Base-by-base conservation (phyloP, 2,797 vertebrate species). In the Pteronotus mesoamericanus region DNA sequence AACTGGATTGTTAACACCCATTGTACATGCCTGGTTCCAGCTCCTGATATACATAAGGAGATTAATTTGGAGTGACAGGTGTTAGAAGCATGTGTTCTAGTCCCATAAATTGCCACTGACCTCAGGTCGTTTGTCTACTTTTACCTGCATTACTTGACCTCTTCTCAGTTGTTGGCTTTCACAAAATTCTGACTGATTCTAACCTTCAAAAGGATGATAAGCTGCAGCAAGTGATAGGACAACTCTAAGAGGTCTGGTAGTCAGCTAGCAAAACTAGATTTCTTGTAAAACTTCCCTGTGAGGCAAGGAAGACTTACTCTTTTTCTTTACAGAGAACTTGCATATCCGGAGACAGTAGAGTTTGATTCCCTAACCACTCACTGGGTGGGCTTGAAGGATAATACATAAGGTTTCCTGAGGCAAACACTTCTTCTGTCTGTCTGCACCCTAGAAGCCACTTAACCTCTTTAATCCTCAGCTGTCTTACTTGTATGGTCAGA, bases 161-260 rank as follows among this genome's bases (percentile, higher is more conserved):
- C 72, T 59, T 82, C 78, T 59, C 37, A 59, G 16, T 94, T 90
- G 61, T 79, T 90, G 88, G 48, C 83, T 94, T 94, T 75, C 48
- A 74, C 59, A 71, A 88, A 94, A 69, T 82, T 82, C 77, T n/a
- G 37, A 68, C 46, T 77, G n/a, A 64, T 32, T 37, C 0, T 69
- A 6, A 64, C 19, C 55, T 83, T 92, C 32, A 37, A 69, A 89
- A 93, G 46, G 85, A 86, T 26, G 18, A 55, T 7, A 32, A 34
- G 9, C 46, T 48, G 21, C 42, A 61, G 6, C 78, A 26, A 80
- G 10, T 37, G 22, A 29, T 16, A 0, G 0, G 19, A 21, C 68
- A 66, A 8, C 24, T 55, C 22, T 48, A 11, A 34, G 19, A 75
- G 48, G 15, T 44, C 42, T 53, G 46, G 19, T 39, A 51, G 21